phyloP scores from a whole-genome alignment of 2,888 invertebrate genomes.

The Sialis lutaria region DNA sequence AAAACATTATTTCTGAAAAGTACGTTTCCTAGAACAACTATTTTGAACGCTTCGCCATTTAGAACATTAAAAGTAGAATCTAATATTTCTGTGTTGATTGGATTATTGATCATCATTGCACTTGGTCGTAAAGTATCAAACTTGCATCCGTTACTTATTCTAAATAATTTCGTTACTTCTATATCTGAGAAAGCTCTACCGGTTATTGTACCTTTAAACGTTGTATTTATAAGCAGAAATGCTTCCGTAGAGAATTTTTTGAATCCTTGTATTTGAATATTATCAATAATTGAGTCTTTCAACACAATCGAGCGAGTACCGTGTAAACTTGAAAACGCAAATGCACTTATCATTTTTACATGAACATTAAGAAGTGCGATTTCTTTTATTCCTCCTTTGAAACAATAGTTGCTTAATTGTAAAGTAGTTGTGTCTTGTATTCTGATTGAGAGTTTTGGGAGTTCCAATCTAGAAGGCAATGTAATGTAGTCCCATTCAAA shows the following conservation, averaged over 20 bases:
- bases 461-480: not conserved
- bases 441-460: slow-evolving; percentile 1
- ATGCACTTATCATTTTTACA: slow-evolving; percentile 44
- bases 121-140: slow-evolving; percentile 46
- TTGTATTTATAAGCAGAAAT: slow-evolving; percentile 43
- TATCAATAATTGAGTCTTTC: slow-evolving; percentile 37
- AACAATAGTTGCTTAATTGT: slow-evolving; percentile 25
- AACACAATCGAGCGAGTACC: slow-evolving; percentile 46
- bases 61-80: slow-evolving; percentile 38
- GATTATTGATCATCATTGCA: slow-evolving; percentile 47
- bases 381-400: slow-evolving; percentile 54
- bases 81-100: slow-evolving; percentile 40
- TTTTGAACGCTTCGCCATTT: slow-evolving; percentile 47
- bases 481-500: slow-evolving; percentile 33
- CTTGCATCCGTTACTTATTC: slow-evolving; percentile 39
- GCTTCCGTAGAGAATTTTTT: slow-evolving; percentile 58
- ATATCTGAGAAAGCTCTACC: slow-evolving; percentile 59
- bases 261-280: slow-evolving; percentile 53
- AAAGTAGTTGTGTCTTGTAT: not conserved
- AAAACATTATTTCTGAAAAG: slow-evolving; percentile 49
- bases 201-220: slow-evolving; percentile 37
- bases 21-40: slow-evolving; percentile 40
- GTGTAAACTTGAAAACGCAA: slow-evolving; percentile 56
- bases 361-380: slow-evolving; percentile 43
- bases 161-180: slow-evolving; percentile 45